phyloP scores from a whole-genome alignment of 23 tunicate species.

The Trididemnum miniatum region DNA sequence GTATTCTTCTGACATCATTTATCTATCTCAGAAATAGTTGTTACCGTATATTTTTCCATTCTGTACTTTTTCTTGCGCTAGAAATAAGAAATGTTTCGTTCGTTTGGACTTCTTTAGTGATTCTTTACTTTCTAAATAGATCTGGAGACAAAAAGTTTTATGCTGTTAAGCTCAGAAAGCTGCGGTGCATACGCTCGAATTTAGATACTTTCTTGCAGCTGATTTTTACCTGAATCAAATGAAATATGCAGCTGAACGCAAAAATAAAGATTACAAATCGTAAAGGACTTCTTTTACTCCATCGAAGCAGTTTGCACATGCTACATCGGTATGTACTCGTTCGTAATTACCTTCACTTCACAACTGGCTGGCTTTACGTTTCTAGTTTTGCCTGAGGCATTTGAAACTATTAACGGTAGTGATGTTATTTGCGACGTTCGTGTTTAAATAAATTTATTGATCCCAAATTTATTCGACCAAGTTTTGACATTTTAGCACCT shows the following conservation, averaged over 20 bases:
- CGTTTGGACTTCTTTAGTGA: background rate
- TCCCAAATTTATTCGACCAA: too few species aligned
- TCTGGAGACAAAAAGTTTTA: slow-evolving; percentile 1
- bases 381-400: too few species aligned
- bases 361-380: too few species aligned
- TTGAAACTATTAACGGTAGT: too few species aligned
- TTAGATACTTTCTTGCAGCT: too few species aligned
- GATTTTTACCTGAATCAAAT: slow-evolving; percentile 13
- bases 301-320: slow-evolving; percentile 1
- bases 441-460: too few species aligned
- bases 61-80: slow-evolving; percentile 11
- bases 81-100: background rate
- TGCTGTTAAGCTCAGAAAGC: background rate
- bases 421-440: too few species aligned
- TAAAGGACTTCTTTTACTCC: background rate
- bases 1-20: too few species aligned
- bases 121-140: slow-evolving; percentile 15
- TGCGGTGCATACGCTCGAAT: background rate
- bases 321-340: background rate
- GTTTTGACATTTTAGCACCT: too few species aligned
- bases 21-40: too few species aligned
- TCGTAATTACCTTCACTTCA: too few species aligned
- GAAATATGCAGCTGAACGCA: background rate
- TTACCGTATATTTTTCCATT: too few species aligned
- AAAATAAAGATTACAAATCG: background rate